These are phyloP conservation scores for Cygnus olor DNA, from an alignment of 2,797 vertebrate species.

Conservation along the genomic window DNA sequence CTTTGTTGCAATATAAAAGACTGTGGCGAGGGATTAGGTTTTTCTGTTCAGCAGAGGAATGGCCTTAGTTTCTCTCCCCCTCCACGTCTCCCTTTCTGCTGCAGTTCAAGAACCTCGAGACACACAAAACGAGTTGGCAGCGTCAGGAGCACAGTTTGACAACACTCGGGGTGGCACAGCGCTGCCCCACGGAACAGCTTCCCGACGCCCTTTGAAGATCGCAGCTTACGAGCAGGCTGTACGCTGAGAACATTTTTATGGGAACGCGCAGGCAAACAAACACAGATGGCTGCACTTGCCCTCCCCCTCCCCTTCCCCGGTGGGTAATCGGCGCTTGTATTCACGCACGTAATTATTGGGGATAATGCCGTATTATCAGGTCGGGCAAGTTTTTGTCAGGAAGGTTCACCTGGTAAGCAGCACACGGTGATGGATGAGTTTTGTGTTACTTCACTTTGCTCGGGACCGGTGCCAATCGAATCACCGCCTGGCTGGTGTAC, in stretches of 20 bases:
- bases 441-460: conserved; percentile 43
- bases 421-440: conserved; percentile 32
- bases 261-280: conserved; percentile 39
- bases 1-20: conserved; percentile 54
- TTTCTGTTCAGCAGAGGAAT: conserved; percentile 56
- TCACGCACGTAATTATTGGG: conserved; percentile 24
- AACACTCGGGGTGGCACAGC: neutral
- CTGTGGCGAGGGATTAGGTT: conserved; percentile 41
- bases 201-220: conserved; percentile 18
- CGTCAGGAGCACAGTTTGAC: conserved; percentile 28
- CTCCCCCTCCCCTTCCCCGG: neutral
- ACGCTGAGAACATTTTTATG: conserved; percentile 48
- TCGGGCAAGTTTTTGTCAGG: conserved; percentile 45
- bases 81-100: conserved; percentile 17
- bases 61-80: neutral
- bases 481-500: conserved; percentile 45
- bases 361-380: conserved; percentile 47
- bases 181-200: conserved; percentile 33
- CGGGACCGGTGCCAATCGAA: conserved; percentile 18
- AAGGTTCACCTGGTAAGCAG: conserved; percentile 26
- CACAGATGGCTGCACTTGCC: conserved; percentile 55
- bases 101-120: conserved; percentile 48
- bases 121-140: conserved; percentile 25
- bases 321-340: conserved; percentile 43
- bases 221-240: neutral